Evolutionary conservation across 2,888 invertebrate species (phyloP).

Genomic region (Dolomedes plantarius): DNA sequence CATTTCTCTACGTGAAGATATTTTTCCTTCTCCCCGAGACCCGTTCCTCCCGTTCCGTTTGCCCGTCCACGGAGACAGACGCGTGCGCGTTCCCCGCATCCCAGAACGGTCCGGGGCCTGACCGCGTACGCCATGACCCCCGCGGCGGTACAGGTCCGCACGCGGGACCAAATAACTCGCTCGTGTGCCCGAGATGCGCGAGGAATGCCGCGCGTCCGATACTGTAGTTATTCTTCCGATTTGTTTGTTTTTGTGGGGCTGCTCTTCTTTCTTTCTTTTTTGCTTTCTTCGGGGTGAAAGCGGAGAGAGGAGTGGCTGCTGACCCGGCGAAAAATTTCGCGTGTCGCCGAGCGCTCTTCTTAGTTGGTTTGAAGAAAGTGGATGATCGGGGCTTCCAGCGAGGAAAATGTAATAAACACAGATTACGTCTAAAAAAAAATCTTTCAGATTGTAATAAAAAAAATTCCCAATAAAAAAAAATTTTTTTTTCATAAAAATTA

Average conservation of each 20-base stretch:
- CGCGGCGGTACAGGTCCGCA: neutral
- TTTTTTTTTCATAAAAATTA: too few species aligned
- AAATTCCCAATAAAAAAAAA: too few species aligned
- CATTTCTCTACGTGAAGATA: too few species aligned
- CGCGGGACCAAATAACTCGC: neutral
- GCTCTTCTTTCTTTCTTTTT: neutral
- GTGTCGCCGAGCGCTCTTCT: too few species aligned
- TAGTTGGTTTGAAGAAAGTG: too few species aligned
- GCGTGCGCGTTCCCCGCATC: neutral
- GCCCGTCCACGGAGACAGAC: too few species aligned
- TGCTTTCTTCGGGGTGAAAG: constrained; percentile 2
- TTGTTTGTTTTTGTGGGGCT: neutral
- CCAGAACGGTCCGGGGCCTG: neutral
- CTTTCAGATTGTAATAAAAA: too few species aligned
- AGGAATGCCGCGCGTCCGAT: neutral
- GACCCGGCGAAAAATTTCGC: neutral
- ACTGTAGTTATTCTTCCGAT: neutral
- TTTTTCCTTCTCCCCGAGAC: too few species aligned
- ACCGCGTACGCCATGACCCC: neutral
- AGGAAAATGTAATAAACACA: too few species aligned
- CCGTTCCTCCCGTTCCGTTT: too few species aligned
- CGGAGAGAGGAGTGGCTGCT: neutral
- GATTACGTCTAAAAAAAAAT: too few species aligned
- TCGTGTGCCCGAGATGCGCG: neutral
- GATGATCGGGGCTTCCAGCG: too few species aligned